These are phyloP conservation scores for Alcis repandata DNA, from an alignment of 2,888 invertebrate genomes.

Conservation along the genomic window DNA sequence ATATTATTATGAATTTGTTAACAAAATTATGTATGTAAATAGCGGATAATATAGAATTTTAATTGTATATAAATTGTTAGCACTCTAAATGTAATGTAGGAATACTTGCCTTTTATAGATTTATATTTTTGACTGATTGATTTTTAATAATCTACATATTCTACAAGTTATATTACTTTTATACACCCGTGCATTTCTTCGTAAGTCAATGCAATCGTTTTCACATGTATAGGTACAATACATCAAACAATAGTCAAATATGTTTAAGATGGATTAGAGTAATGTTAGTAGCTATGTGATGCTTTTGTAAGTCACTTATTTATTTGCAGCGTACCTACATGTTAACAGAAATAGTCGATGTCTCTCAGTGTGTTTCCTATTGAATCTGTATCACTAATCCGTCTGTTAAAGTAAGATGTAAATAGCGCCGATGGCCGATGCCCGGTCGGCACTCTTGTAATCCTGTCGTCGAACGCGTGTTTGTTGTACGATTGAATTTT, in stretches of 20 bases:
- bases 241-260: constrained; percentile 71
- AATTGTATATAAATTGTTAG: constrained; percentile 61
- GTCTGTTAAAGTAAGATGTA: constrained; percentile 58
- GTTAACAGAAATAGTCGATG: constrained; percentile 20
- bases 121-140: constrained; percentile 80
- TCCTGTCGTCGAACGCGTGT: constrained; percentile 50
- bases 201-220: constrained; percentile 68
- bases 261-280: constrained; percentile 64
- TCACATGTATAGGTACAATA: constrained; percentile 67
- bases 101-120: constrained; percentile 79
- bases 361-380: constrained; percentile 34
- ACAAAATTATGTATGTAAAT: constrained; percentile 73
- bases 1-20: constrained; percentile 73
- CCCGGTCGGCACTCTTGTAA: constrained; percentile 47
- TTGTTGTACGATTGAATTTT: constrained; percentile 73
- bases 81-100: constrained; percentile 57
- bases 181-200: constrained; percentile 72
- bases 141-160: constrained; percentile 73
- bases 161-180: constrained; percentile 66
- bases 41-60: constrained; percentile 50
- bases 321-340: constrained; percentile 55
- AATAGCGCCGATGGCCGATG: constrained; percentile 49
- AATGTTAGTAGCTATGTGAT: constrained; percentile 39
- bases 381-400: constrained; percentile 55
- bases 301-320: constrained; percentile 57